Base-by-base conservation (phyloP, 2,113 vertebrate genomes). In the Edolisoma coerulescens region DNA sequence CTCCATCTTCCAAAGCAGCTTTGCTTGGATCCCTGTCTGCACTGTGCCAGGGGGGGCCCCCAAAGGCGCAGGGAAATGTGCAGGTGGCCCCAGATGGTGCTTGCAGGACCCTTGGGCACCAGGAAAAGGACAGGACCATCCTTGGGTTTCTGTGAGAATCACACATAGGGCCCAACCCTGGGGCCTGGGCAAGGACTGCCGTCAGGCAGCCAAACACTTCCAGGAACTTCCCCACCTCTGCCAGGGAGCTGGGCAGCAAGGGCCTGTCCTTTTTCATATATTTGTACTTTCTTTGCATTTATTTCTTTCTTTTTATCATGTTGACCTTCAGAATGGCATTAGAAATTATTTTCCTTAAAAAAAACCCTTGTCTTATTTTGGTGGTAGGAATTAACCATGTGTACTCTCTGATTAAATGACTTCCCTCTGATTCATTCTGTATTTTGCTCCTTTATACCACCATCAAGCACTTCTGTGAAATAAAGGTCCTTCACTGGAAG, bases 1-100 rank as follows among this genome's bases (percentile, higher is more conserved):
- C 63, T 65, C 20, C 30, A 17, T 64, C 21, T 44, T 65, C 30
- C 41, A 24, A 17, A 7, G 41, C 33, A 65, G 41, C 21, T 65
- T 65, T 33, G 10, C 21, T 65, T 12, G 30, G 21, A 33, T 65
- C 30, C 21, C 41, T 64, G 14, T 16, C 30, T 44, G 41, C 41
- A 33, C 30, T 23, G 21, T 33, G 30, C 22, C 6, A 0, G 7
- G 41, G 7, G 41, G 14, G 13, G 6, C 19, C 28, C 19, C 14
- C 41, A 33, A 11, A 33, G 7, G 30, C 2, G 0, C 21, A 44
- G 30, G 30, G 15, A 33, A 9, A 8, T 44, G 30, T 13, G 3
- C 13, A 32, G 41, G 10, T 45, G 30, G 21, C 30, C 4, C 1
- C 32, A 45, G 22, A 65, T 22, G 22, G 16, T 45, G 30, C 22